Evolutionary conservation across 2,888 invertebrate genomes (phyloP).

Genomic region (Drosophila nigritarsus): DNA sequence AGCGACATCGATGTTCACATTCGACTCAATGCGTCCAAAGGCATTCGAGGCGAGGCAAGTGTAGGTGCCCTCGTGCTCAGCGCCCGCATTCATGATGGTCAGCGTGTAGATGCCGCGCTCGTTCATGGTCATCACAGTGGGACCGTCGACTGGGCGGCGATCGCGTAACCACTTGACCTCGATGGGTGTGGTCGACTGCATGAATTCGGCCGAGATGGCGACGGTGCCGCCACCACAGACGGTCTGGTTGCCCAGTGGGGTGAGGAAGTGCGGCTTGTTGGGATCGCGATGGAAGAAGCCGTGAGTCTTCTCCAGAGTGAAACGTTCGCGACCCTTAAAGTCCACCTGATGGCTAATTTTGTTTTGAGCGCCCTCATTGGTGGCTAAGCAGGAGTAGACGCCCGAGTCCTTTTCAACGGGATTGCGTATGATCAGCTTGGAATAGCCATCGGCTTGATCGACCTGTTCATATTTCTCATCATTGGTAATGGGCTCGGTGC

Average conservation of each 20-base stretch:
- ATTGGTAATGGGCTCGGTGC: constrained; percentile 87
- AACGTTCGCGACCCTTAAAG: constrained; percentile 86
- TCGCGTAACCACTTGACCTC: constrained; percentile 92
- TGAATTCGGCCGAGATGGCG: constrained; percentile 91
- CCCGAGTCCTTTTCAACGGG: constrained; percentile 90
- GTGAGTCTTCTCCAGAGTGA: constrained; percentile 85
- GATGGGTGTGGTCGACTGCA: constrained; percentile 89
- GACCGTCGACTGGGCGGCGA: constrained; percentile 87
- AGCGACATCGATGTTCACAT: constrained; percentile 89
- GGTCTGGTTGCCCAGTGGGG: constrained; percentile 89
- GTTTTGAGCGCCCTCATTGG: constrained; percentile 90
- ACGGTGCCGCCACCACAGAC: constrained; percentile 92
- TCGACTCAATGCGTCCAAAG: constrained; percentile 90
- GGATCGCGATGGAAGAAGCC: constrained; percentile 85
- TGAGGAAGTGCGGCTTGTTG: constrained; percentile 89
- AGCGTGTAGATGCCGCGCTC: constrained; percentile 90
- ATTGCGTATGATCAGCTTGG: constrained; percentile 88
- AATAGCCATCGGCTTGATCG: constrained; percentile 90
- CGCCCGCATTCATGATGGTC: constrained; percentile 90
- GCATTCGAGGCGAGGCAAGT: constrained; percentile 91
- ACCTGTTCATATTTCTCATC: constrained; percentile 88
- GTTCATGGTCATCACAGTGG: constrained; percentile 88
- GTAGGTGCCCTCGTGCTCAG: constrained; percentile 91
- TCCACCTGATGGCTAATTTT: constrained; percentile 90
- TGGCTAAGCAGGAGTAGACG: constrained; percentile 91